Evolutionary conservation across 1,140 invertebrate species (phyloP), one percentile per base, ranked within the genome.

Genomic region (Hyphantria cunea): DNA sequence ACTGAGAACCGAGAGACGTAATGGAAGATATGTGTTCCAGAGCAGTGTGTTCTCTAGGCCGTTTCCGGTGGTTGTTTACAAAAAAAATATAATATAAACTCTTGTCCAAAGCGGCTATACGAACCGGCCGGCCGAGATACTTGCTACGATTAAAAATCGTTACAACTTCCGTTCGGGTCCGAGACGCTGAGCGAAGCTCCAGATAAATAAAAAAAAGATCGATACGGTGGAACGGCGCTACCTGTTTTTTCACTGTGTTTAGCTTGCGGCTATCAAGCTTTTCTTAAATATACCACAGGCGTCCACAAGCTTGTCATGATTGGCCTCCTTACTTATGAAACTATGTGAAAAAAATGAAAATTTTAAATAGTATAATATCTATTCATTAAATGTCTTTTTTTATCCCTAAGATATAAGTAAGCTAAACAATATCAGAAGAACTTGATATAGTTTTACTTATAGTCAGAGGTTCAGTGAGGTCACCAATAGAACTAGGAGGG

Each of bases 131-230:
- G 72, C 72, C 79, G 78, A 86, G 86, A 90, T 87, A 86, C 80
- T 89, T 80, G 84, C 77, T 68, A 83, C 84, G 87, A 90, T 90
- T 90, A 90, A 89, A 89, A 90, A 87, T 89, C 82, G 85, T 89
- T 86, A 87, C 86, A 87, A 90, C 87, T 89, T 90, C 87, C 87
- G 87, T 87, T 89, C 80, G 83, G 65, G 67, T 76, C 74, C 63
- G 75, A 85, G 82, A 60, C 82, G 81, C 78, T 67, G 69, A 81
- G 78, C 82, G 75, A 48, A 80, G 80, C 63, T 75, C 72, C 78
- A 85, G 85, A 88, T 87, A 86, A 88, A 90, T 84, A 89, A 88
- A 88, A 87, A 82, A 82, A 89, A 89, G 83, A 89, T 89, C 87
- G 84, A 88, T 87, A 86, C 80, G 78, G 76, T 76, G 80, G 80